phyloP scores from a whole-genome alignment of 2,888 invertebrate species.

The Sussaba pulchella region DNA sequence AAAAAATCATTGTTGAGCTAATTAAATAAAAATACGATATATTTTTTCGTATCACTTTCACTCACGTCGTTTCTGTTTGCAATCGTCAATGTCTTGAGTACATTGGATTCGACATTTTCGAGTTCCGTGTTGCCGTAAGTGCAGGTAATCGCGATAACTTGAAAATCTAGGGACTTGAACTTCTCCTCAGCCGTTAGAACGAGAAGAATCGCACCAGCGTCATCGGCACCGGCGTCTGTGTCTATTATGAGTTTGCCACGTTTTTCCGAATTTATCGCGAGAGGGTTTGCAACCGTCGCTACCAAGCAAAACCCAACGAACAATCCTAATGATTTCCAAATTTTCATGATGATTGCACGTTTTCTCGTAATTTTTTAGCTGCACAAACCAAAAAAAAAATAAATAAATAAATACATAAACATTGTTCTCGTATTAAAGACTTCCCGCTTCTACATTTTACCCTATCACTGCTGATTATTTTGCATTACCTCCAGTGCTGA shows the following conservation, averaged over 20 bases:
- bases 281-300: neutral
- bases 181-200: constrained; percentile 74
- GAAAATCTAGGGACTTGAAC: constrained; percentile 67
- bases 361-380: neutral
- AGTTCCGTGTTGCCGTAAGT: constrained; percentile 85
- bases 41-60: constrained; percentile 41
- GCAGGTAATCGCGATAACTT: constrained; percentile 86
- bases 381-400: neutral
- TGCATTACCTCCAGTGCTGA: no score
- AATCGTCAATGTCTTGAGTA: constrained; percentile 84
- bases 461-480: no score
- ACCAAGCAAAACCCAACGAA: constrained; percentile 17
- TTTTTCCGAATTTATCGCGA: neutral
- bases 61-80: constrained; percentile 81
- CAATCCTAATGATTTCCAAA: neutral
- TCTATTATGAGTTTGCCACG: constrained; percentile 83
- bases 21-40: neutral
- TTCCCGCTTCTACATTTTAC: no score
- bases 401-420: no score
- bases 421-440: no score
- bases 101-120: constrained; percentile 85
- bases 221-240: constrained; percentile 85
- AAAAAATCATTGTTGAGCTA: no score
- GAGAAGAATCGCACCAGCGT: constrained; percentile 84
- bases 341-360: constrained; percentile 17